Conservation (phyloP, 2,888 invertebrate species). For the Metalampra italica region DNA sequence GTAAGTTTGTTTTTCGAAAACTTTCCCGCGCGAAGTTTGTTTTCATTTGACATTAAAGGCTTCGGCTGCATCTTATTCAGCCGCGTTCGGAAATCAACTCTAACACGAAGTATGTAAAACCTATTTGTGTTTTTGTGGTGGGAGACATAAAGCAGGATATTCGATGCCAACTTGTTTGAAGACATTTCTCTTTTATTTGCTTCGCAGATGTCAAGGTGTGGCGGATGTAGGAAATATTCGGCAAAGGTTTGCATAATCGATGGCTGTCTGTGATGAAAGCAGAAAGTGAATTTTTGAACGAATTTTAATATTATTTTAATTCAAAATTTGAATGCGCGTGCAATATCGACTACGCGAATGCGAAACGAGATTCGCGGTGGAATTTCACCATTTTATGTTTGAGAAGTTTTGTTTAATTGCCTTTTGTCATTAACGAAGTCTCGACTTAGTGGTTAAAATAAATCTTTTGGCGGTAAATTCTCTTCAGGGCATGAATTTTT, state of each 20-base stretch:
- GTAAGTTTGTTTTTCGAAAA: conserved; percentile 12
- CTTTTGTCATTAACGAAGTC: neutral
- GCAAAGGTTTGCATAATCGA: conserved; percentile 15
- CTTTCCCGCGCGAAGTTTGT: conserved; percentile 17
- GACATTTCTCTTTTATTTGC: conserved; percentile 39
- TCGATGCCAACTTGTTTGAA: conserved; percentile 23
- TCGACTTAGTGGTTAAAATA: neutral
- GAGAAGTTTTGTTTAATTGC: neutral
- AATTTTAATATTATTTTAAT: conserved; percentile 9
- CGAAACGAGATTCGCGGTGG: neutral
- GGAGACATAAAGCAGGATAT: conserved; percentile 27
- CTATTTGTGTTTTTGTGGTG: conserved; percentile 7
- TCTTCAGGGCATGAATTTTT: too few relatives aligned
- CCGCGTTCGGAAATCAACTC: conserved; percentile 18
- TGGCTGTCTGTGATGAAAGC: neutral
- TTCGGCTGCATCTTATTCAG: conserved; percentile 15
- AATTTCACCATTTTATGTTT: conserved; percentile 1
- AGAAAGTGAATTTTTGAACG: conserved; percentile 12
- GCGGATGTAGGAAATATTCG: conserved; percentile 18
- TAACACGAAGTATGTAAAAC: conserved; percentile 14
- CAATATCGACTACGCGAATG: neutral
- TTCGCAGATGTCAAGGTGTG: conserved; percentile 20
- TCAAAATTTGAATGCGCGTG: neutral
- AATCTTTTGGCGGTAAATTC: neutral
- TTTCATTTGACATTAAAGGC: conserved; percentile 18